These are phyloP conservation scores for Lutraria rhynchaena DNA, from an alignment of 1,140 invertebrate genomes.

Conservation along the genomic window DNA sequence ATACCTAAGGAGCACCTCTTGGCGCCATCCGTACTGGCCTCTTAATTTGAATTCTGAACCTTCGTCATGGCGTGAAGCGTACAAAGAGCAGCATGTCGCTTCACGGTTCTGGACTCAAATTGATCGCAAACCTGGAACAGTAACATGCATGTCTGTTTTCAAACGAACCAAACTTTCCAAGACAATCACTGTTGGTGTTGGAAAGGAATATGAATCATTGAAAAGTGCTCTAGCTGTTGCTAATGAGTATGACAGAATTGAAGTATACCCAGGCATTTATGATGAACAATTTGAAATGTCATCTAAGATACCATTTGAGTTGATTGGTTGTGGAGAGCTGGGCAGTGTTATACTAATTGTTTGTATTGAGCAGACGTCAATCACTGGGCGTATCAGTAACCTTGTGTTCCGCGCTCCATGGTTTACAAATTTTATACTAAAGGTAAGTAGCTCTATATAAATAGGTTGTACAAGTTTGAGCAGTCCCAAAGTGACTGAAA, in stretches of 20 bases:
- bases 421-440: slow-evolving; percentile 78
- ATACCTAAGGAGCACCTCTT: slow-evolving; percentile 70
- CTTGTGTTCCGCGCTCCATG: slow-evolving; percentile 77
- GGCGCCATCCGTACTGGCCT: slow-evolving; percentile 78
- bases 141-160: slow-evolving; percentile 69
- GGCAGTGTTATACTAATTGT: slow-evolving; percentile 77
- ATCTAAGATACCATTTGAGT: slow-evolving; percentile 77
- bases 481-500: no score
- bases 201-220: slow-evolving; percentile 70
- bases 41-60: slow-evolving; percentile 72
- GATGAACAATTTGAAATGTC: slow-evolving; percentile 79
- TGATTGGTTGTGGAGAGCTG: slow-evolving; percentile 75
- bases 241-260: slow-evolving; percentile 75
- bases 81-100: slow-evolving; percentile 69
- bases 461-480: no score
- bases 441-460: no score
- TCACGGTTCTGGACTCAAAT: slow-evolving; percentile 70
- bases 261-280: slow-evolving; percentile 77
- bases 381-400: slow-evolving; percentile 75
- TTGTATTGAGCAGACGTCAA: slow-evolving; percentile 74
- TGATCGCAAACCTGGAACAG: slow-evolving; percentile 53
- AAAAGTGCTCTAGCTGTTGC: slow-evolving; percentile 74
- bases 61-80: slow-evolving; percentile 74
- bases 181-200: slow-evolving; percentile 72
- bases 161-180: slow-evolving; percentile 68